Evolutionary conservation across 2,113 vertebrate genomes (phyloP).

Genomic region (Xenopus borealis): DNA sequence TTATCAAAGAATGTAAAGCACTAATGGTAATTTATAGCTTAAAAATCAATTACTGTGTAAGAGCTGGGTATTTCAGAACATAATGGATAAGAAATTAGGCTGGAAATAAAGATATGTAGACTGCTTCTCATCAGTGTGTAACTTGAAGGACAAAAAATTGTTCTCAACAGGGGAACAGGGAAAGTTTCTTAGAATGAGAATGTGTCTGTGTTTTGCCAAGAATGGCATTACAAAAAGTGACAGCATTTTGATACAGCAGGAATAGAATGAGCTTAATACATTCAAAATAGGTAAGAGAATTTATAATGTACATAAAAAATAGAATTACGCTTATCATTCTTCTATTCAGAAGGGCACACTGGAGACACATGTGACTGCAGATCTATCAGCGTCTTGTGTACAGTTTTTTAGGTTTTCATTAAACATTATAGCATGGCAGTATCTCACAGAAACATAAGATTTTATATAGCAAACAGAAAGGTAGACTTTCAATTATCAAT

Average conservation of each 20-base stretch:
- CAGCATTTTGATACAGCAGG: conserved; percentile 27
- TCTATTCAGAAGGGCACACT: conserved; percentile 34
- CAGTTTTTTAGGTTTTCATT: conserved; percentile 39
- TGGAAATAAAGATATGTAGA: conserved; percentile 25
- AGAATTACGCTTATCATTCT: conserved; percentile 28
- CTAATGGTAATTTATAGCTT: conserved; percentile 36
- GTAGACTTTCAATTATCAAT: conserved; percentile 39
- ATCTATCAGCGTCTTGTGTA: conserved; percentile 43
- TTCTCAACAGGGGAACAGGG: background rate
- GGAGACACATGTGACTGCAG: conserved; percentile 7
- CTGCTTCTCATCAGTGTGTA: background rate
- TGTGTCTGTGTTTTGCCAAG: background rate
- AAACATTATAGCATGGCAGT: conserved; percentile 46
- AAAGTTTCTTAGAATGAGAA: conserved; percentile 1
- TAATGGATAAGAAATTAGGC: conserved; percentile 36
- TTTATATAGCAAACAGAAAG: conserved; percentile 42
- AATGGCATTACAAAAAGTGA: conserved; percentile 15
- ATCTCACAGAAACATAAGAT: conserved; percentile 38
- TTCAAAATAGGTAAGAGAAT: conserved; percentile 45
- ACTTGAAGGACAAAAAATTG: background rate
- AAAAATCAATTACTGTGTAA: conserved; percentile 32
- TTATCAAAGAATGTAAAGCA: conserved; percentile 21
- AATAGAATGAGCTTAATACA: conserved; percentile 43
- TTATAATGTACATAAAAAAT: conserved; percentile 43
- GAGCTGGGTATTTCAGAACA: conserved; percentile 24